Base-by-base conservation (phyloP, 53 echinoderm and acorn worm species). In the Echinarachnius parma region DNA sequence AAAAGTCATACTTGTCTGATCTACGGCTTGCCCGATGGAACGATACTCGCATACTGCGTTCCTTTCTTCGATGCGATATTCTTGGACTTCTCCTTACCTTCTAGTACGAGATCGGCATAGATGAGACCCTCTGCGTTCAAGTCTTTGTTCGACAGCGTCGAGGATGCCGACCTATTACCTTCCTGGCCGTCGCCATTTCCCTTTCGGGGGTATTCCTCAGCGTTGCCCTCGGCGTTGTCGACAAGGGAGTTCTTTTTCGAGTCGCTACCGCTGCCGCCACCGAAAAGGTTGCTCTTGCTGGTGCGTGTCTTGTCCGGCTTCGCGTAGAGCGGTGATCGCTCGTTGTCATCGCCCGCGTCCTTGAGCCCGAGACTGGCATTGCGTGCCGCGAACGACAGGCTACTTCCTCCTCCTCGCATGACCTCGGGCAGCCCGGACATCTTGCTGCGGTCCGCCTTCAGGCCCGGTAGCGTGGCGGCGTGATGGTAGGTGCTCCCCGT, bases 21-120 rank as follows among this genome's bases (percentile, higher is more conserved):
- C n/a, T n/a, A 69, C 2, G 69, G 69, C 34, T 69, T 69, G 21
- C 69, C 69, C 11, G 52, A 53, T 4, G 69, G 69, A 31, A 69
- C 15, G 53, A 69, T 69, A 23, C 53, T 69, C 10, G 69, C 69
- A 53, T 69, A 69, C 53, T 69, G 69, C 21, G 69, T 69, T 33
- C 53, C 69, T 53, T 52, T 69, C 25, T 52, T 69, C 21, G 52
- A 15, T 4, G 69, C 9, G 28, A 30, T 5, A 3, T 25, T 32
- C 31, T 20, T 66, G 15, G 49, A 21, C 15, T 31, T 33, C 2
- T 31, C 14, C 11, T 53, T 53, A 5, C 33, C 35, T 1, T 53
- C 37, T 2, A 69, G 69, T 52, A 69, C 37, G 53, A 69, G 69
- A 53, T 69, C 69, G 21, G 69, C 69, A 24, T 69, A 69, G 27